A percentile compares a stretch with the other conserved stretches of the same genome.
Evolutionary conservation across 2,888 invertebrate species (phyloP).

Genomic region (Lottia scabra): DNA sequence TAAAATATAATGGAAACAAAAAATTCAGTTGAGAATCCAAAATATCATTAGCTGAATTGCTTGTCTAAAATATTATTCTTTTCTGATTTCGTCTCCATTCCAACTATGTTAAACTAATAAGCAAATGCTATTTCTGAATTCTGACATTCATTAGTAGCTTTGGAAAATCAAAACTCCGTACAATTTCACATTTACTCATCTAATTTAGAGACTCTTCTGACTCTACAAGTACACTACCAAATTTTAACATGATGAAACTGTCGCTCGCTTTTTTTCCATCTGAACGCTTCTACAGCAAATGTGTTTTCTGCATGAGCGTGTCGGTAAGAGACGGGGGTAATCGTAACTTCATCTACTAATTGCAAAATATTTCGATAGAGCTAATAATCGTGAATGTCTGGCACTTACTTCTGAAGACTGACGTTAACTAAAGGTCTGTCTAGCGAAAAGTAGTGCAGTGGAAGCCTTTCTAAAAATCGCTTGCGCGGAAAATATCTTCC

Average conservation of each 20-base stretch:
- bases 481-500: slow-evolving; percentile 1
- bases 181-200: too few relatives aligned
- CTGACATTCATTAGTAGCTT: too few relatives aligned
- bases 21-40: too few relatives aligned
- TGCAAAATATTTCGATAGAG: neutral
- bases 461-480: slow-evolving; percentile 1
- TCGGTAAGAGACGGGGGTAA: slow-evolving; percentile 13
- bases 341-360: slow-evolving; percentile 1
- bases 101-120: too few relatives aligned
- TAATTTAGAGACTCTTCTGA: too few relatives aligned
- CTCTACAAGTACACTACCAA: neutral
- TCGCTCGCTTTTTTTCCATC: neutral
- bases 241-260: neutral
- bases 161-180: too few relatives aligned
- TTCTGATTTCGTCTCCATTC: too few relatives aligned
- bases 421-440: neutral
- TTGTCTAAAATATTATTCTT: too few relatives aligned
- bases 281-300: slow-evolving; percentile 12
- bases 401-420: neutral
- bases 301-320: slow-evolving; percentile 19
- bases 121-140: too few relatives aligned
- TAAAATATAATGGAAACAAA: too few relatives aligned
- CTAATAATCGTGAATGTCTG: neutral
- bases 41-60: too few relatives aligned
- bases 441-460: neutral